Percentiles rank a stretch among this genome's conserved stretches.
phyloP scores from a whole-genome alignment of 2,113 vertebrate species.

The Salvator merianae region DNA sequence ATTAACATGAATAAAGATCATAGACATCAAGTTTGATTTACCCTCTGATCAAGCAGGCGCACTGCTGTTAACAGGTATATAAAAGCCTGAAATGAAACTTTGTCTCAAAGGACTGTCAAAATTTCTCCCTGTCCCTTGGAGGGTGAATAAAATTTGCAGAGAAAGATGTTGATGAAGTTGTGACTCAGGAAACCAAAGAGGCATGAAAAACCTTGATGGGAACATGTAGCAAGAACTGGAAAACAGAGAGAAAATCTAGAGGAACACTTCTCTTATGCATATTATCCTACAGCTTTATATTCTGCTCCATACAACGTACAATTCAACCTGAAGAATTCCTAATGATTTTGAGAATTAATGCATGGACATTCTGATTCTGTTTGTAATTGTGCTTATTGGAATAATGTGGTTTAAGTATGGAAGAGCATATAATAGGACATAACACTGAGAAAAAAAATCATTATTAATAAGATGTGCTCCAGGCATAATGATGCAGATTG shows the following conservation, averaged over 20 bases:
- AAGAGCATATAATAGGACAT: not conserved
- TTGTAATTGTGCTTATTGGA: not conserved
- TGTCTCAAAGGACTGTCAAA: not conserved
- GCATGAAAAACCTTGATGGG: not conserved
- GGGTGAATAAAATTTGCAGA: not conserved
- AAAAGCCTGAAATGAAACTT: not conserved
- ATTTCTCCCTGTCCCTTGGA: not conserved
- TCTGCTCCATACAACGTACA: not conserved
- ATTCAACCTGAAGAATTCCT: not conserved
- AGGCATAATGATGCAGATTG: not conserved
- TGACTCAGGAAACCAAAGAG: not conserved
- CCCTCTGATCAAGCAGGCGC: conserved; percentile 7
- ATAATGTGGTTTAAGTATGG: not conserved
- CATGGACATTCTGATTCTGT: not conserved
- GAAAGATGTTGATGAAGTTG: not conserved
- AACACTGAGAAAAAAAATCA: not conserved
- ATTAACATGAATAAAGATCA: conserved; percentile 10
- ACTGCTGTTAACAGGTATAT: not conserved
- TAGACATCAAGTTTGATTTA: conserved; percentile 4
- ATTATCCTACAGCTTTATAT: not conserved
- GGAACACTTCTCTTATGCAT: not conserved
- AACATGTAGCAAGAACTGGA: not conserved
- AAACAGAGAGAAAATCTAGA: not conserved
- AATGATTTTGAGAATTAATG: not conserved
- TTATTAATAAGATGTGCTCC: not conserved